Conservation (phyloP, 2,888 invertebrate genomes). For the Corbicula japonica region DNA sequence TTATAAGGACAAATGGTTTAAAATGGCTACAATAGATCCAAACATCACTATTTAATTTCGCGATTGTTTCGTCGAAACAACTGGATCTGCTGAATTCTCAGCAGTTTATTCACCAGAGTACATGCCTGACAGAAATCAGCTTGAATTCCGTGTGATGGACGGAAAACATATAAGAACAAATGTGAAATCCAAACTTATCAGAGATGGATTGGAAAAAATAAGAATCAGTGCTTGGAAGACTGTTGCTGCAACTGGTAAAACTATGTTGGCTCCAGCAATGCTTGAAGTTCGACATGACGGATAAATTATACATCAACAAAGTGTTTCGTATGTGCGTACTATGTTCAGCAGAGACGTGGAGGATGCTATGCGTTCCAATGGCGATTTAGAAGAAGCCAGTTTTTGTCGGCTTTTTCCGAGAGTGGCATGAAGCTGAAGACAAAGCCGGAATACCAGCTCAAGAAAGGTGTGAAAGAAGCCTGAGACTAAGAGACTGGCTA, state of each 20-base stretch:
- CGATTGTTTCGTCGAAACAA: not conserved
- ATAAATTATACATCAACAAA: slow-evolving; percentile 29
- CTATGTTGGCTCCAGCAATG: slow-evolving; percentile 10
- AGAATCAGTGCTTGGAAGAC: slow-evolving; percentile 15
- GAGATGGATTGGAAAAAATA: not conserved
- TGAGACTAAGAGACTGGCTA: slow-evolving; percentile 13
- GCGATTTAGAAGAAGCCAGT: slow-evolving; percentile 12
- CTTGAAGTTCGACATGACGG: slow-evolving; percentile 20
- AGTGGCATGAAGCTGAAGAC: slow-evolving; percentile 43
- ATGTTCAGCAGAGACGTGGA: slow-evolving; percentile 28
- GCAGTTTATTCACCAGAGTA: slow-evolving; percentile 5
- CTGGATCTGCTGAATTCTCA: not conserved
- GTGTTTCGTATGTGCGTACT: slow-evolving; percentile 22
- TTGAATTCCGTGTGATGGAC: slow-evolving; percentile 19
- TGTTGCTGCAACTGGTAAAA: slow-evolving; percentile 12
- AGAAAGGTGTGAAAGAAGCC: not conserved
- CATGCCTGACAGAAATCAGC: not conserved
- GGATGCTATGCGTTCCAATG: not conserved
- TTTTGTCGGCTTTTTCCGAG: slow-evolving; percentile 2
- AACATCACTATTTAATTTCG: not conserved
- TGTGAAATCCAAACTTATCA: slow-evolving; percentile 30
- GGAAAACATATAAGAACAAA: slow-evolving; percentile 25
- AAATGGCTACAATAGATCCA: not conserved
- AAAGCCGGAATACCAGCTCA: slow-evolving; percentile 6
- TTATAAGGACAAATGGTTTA: not conserved